phyloP scores from a whole-genome alignment of 2,797 vertebrate species.

The Vireo griseus region DNA sequence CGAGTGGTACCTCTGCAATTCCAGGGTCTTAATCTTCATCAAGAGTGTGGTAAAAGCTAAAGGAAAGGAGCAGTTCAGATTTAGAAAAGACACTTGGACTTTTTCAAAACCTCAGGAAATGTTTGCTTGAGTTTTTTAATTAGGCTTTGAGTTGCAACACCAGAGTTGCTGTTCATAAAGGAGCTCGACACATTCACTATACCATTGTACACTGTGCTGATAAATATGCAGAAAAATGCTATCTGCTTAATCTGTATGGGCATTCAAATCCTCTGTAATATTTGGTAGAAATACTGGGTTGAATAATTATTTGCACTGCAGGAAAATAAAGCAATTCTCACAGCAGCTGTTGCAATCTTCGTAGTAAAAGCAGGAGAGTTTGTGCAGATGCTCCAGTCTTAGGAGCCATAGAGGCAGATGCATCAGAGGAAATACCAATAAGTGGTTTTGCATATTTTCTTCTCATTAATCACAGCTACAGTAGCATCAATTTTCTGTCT shows the following conservation, averaged over 20 bases:
- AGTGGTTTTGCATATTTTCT: background rate
- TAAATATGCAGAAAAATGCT: background rate
- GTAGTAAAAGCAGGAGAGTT: background rate
- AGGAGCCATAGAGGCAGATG: background rate
- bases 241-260: constrained; percentile 3
- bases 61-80: background rate
- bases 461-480: background rate
- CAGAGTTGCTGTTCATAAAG: background rate
- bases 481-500: background rate
- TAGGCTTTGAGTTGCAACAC: background rate
- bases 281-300: background rate
- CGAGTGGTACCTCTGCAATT: background rate
- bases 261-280: constrained; percentile 1
- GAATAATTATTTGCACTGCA: constrained; percentile 6
- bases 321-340: constrained; percentile 32
- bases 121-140: background rate
- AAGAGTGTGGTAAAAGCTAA: background rate
- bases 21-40: background rate
- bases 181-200: background rate
- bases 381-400: background rate
- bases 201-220: background rate
- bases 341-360: constrained; percentile 27
- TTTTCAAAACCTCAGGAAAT: background rate
- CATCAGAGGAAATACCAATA: constrained; percentile 5
- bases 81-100: background rate